Evolutionary conservation across 2,797 vertebrate species (phyloP).

Genomic region (Lagothrix lagotricha): DNA sequence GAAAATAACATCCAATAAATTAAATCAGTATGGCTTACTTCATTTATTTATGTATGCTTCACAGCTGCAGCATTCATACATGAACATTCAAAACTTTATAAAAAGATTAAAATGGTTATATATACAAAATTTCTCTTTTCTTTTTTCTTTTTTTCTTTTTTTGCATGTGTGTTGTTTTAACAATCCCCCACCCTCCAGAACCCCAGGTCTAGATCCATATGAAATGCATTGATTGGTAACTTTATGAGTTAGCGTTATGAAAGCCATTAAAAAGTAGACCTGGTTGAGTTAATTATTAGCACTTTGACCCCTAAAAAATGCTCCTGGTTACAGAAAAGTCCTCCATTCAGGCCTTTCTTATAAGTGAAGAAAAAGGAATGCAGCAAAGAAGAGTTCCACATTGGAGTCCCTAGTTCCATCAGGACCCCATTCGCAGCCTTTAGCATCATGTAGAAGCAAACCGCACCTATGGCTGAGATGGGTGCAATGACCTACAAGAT

Average conservation of each 20-base stretch:
- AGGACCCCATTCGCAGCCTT: conserved; percentile 68
- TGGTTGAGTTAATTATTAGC: conserved; percentile 88
- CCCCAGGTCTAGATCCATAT: conserved; percentile 80
- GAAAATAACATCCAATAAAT: conserved; percentile 94
- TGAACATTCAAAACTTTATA: conserved; percentile 91
- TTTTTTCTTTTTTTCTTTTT: background rate
- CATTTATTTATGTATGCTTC: conserved; percentile 90
- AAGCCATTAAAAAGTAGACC: conserved; percentile 85
- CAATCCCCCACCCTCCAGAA: conserved; percentile 76
- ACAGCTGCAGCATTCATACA: conserved; percentile 90
- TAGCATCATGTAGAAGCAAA: conserved; percentile 30
- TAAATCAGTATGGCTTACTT: conserved; percentile 92
- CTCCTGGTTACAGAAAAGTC: conserved; percentile 78
- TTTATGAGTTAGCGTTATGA: conserved; percentile 84
- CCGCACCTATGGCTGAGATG: conserved; percentile 47
- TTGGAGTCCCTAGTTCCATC: conserved; percentile 76
- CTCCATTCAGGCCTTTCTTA: conserved; percentile 82
- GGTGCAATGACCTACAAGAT: conserved; percentile 53
- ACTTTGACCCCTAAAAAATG: conserved; percentile 84
- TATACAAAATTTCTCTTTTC: conserved; percentile 88
- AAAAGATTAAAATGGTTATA: conserved; percentile 93
- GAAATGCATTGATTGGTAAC: conserved; percentile 85
- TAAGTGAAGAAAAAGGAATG: conserved; percentile 77
- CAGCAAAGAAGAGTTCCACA: conserved; percentile 77
- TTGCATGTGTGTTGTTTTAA: conserved; percentile 82